phyloP scores from a whole-genome alignment of 2,888 invertebrate genomes.

The Dermolepida albohirtum region DNA sequence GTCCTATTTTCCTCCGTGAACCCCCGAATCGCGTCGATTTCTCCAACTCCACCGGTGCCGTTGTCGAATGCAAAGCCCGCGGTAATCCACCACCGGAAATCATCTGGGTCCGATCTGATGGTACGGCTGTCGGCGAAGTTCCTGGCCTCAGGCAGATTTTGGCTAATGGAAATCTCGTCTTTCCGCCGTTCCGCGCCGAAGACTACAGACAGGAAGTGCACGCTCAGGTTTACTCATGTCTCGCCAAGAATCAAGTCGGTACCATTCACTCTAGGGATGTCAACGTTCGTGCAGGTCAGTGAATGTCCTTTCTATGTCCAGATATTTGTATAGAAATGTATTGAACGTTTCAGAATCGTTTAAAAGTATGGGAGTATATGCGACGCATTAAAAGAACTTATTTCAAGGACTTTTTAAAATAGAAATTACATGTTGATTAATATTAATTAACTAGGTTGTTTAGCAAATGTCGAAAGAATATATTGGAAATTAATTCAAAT shows the following conservation, averaged over 20 bases:
- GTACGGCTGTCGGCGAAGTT: constrained; percentile 90
- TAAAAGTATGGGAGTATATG: too few relatives aligned
- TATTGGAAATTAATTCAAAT: too few relatives aligned
- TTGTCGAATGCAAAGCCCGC: constrained; percentile 91
- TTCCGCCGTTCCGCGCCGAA: constrained; percentile 94
- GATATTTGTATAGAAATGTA: too few relatives aligned
- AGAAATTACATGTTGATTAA: too few relatives aligned
- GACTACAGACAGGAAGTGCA: constrained; percentile 95
- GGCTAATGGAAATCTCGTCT: constrained; percentile 92
- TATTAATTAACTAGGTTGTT: too few relatives aligned
- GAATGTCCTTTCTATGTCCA: constrained; percentile 6
- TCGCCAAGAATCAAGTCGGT: constrained; percentile 90
- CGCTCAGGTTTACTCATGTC: constrained; percentile 92
- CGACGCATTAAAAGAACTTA: too few relatives aligned
- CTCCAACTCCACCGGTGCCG: constrained; percentile 93
- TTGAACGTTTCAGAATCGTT: too few relatives aligned
- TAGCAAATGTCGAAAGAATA: too few relatives aligned
- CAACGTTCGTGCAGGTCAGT: constrained; percentile 93
- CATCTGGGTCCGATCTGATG: constrained; percentile 93
- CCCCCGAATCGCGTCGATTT: constrained; percentile 93
- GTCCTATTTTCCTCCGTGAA: constrained; percentile 92
- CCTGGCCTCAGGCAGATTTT: constrained; percentile 79
- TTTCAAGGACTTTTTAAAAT: too few relatives aligned
- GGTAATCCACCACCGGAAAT: constrained; percentile 92
- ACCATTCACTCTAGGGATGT: constrained; percentile 92